Conservation (phyloP, 2,797 vertebrate species). For the Muscicapa comitata region DNA sequence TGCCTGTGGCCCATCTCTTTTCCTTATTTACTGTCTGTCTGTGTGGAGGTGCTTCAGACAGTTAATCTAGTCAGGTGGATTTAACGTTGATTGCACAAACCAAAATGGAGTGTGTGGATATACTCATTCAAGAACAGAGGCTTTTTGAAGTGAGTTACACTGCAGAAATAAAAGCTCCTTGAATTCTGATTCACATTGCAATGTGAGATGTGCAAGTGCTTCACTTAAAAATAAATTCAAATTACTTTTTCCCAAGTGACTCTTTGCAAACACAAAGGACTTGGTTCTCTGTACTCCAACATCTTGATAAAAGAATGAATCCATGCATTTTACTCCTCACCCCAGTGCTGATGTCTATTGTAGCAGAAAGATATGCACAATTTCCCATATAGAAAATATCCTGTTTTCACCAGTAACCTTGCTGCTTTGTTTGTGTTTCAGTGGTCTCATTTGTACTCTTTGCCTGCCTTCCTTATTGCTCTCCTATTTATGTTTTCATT, state of each 20-base stretch:
- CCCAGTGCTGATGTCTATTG: background rate
- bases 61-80: background rate
- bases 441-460: background rate
- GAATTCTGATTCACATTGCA: background rate
- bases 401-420: conserved; percentile 10
- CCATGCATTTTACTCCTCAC: background rate
- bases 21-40: background rate
- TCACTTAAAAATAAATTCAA: background rate
- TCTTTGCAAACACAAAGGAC: background rate
- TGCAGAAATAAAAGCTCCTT: conserved; percentile 1
- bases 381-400: background rate
- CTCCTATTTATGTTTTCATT: conserved; percentile 22
- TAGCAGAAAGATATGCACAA: background rate
- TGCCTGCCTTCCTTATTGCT: conserved; percentile 36
- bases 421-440: conserved; percentile 14
- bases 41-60: background rate
- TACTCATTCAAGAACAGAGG: background rate
- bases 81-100: background rate
- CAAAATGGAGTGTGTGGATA: background rate
- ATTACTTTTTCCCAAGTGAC: background rate
- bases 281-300: background rate
- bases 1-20: background rate
- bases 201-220: background rate
- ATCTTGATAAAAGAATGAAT: background rate
- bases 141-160: background rate